Conservation (phyloP, 2,113 vertebrate genomes). For the Macrotis lagotis region DNA sequence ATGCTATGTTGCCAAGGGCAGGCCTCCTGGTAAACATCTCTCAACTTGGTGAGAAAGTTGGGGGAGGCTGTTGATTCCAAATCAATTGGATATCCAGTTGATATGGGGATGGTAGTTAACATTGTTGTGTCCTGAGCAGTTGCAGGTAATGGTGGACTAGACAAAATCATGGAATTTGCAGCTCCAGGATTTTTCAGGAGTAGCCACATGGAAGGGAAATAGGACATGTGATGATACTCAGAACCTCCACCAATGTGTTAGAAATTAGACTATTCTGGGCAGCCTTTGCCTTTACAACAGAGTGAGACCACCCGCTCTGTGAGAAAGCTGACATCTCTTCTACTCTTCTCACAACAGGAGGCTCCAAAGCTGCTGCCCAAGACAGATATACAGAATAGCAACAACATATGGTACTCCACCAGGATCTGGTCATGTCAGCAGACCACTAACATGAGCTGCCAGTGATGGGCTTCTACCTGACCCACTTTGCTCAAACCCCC, state of each 20-base stretch:
- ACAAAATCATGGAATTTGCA: not conserved
- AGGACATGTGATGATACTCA: not conserved
- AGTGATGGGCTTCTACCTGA: not conserved
- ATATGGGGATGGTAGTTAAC: not conserved
- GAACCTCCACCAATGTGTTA: not conserved
- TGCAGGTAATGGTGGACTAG: not conserved
- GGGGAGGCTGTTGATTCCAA: not conserved
- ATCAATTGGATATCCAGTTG: not conserved
- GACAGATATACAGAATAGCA: not conserved
- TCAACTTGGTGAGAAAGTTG: not conserved
- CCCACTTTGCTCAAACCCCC: not conserved
- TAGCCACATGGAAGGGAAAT: not conserved
- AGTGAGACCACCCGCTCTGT: not conserved
- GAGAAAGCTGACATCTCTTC: not conserved
- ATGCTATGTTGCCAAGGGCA: not conserved
- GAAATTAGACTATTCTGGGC: not conserved
- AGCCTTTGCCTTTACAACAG: not conserved
- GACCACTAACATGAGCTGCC: not conserved
- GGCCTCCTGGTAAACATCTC: not conserved
- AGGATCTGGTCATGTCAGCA: not conserved
- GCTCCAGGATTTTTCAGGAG: not conserved
- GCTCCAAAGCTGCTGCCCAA: not conserved
- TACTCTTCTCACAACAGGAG: not conserved
- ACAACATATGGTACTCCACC: not conserved
- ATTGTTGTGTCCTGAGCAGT: not conserved